These are phyloP conservation scores for Peribatodes rhomboidaria DNA, from an alignment of 2,888 invertebrate species.

Conservation along the genomic window DNA sequence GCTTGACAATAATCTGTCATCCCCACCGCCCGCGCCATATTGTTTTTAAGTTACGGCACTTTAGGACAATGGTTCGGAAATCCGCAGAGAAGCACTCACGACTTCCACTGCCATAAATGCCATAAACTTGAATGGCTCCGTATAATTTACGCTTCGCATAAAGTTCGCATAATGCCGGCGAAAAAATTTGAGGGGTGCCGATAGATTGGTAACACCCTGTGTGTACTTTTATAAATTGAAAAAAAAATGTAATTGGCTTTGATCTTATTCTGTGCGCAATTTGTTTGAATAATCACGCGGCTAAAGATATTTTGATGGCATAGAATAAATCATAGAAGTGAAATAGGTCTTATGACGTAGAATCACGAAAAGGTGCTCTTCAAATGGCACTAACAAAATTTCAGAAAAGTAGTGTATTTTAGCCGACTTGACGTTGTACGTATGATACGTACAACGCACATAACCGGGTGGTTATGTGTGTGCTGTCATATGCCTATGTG, in stretches of 20 bases:
- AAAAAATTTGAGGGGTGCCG: constrained; percentile 30
- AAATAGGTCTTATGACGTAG: too few species aligned
- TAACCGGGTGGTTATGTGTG: too few species aligned
- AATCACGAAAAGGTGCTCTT: too few species aligned
- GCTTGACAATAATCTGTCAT: constrained; percentile 59
- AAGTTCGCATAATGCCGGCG: constrained; percentile 31
- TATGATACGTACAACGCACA: too few species aligned
- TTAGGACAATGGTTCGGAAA: constrained; percentile 75
- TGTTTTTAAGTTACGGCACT: constrained; percentile 79
- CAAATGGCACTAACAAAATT: too few species aligned
- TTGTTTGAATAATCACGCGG: constrained; percentile 19
- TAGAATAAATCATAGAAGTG: background rate
- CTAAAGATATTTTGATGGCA: background rate
- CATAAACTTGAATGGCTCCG: constrained; percentile 35
- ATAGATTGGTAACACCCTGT: constrained; percentile 25
- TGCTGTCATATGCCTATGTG: too few species aligned
- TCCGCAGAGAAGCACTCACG: constrained; percentile 53
- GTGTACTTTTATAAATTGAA: constrained; percentile 20
- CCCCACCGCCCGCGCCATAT: constrained; percentile 64
- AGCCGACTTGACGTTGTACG: too few species aligned
- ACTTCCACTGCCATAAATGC: constrained; percentile 30
- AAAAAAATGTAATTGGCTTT: constrained; percentile 2
- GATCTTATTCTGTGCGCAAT: constrained; percentile 19
- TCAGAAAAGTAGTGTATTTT: too few species aligned
- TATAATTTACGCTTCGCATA: constrained; percentile 39